Evolutionary conservation across 2,888 invertebrate genomes (phyloP).

Genomic region (Aelia acuminata): DNA sequence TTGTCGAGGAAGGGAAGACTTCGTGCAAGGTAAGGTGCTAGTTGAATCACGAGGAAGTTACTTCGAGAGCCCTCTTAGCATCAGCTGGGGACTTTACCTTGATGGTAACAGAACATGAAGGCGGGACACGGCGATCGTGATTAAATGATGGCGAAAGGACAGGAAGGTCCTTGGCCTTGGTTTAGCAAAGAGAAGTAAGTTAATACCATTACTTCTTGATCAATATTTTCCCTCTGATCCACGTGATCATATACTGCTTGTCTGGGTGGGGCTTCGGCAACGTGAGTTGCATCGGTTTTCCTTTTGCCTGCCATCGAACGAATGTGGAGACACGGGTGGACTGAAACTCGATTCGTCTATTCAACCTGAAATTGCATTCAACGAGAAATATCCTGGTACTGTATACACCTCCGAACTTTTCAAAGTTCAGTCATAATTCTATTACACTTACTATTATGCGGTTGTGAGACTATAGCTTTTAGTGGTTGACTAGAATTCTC

Average conservation of each 20-base stretch:
- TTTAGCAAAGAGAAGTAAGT: background rate
- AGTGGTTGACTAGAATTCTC: too few relatives aligned
- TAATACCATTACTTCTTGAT: background rate
- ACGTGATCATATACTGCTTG: background rate
- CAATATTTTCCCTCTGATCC: background rate
- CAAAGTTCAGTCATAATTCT: too few relatives aligned
- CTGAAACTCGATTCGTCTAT: background rate
- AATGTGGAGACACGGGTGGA: background rate
- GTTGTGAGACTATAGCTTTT: too few relatives aligned
- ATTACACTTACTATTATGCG: too few relatives aligned
- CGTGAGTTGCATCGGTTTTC: background rate
- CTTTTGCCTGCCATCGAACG: background rate
- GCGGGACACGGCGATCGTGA: background rate
- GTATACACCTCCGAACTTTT: too few relatives aligned
- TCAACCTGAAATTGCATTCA: too few relatives aligned
- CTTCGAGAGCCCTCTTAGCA: background rate
- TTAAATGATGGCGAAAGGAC: background rate
- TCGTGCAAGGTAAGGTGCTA: background rate
- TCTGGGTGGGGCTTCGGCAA: background rate
- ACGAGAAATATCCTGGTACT: too few relatives aligned
- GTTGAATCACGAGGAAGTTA: background rate
- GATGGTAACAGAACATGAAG: background rate
- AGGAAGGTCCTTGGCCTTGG: background rate
- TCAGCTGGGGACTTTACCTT: background rate
- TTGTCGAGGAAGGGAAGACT: background rate